Base-by-base conservation (phyloP, 2,888 invertebrate species). In the Xylocampa areola region DNA sequence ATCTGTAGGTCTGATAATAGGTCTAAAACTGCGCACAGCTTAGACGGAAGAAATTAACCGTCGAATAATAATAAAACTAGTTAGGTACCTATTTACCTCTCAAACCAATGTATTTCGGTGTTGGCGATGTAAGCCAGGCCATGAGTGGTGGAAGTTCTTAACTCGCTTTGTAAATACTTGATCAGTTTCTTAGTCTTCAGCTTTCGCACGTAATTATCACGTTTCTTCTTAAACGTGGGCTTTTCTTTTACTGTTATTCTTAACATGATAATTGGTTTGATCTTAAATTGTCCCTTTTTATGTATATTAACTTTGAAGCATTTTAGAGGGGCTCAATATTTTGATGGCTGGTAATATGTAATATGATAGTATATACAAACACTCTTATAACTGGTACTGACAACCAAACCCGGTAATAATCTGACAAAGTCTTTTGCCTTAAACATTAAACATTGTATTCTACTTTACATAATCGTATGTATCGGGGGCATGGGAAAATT, bases 121-220 rank as follows among this genome's bases (percentile, higher is more conserved):
- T 91, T 83, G 39, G 83, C 86, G 40, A 87, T 83, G 75, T 92
- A 88, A 23, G 88, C 75, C 30, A 92, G 63, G 0, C 91, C 92
- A 67, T 91, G 92, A 47, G 87, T 90, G 21, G 90, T 88, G 30
- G 82, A 87, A 79, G 68, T 86, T 73, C 65, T 66, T 69, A 91
- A 82, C 76, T 90, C 89, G 54, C 72, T 82, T 76, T 78, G 79
- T 78, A 91, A 83, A 83, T 88, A 87, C 63, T 84, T 81, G 55
- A 81, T 70, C 67, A 85, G 77, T 81, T 84, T 80, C 75, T 79
- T 80, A 68, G 75, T 78, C 64, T 79, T 86, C 55, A 79, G 61
- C 66, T 81, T 78, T 58, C 77, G 77, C 48, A 71, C 68, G 80
- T 82, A 85, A 82, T 82, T 84, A 83, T 79, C 77, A 73, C 82